These are phyloP conservation scores for Fulica atra DNA, from an alignment of 2,113 vertebrate genomes.

Conservation along the genomic window DNA sequence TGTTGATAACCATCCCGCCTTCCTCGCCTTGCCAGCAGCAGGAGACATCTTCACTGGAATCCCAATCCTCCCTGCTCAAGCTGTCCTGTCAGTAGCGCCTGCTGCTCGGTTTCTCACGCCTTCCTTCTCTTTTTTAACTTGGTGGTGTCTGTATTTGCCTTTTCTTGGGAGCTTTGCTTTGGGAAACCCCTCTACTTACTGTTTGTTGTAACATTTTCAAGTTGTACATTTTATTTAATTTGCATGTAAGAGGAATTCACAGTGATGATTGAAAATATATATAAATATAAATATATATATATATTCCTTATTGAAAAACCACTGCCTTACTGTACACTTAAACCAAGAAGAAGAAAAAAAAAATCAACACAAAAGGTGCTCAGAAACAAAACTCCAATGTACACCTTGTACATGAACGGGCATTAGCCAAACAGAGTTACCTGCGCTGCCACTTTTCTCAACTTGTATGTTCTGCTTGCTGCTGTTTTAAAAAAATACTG, in stretches of 20 bases:
- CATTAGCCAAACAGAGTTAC: conserved; percentile 85
- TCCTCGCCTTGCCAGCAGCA: neutral
- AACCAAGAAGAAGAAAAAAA: conserved; percentile 64
- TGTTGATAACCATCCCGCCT: conserved; percentile 54
- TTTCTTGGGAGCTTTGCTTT: conserved; percentile 66
- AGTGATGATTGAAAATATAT: conserved; percentile 57
- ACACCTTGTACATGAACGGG: conserved; percentile 79
- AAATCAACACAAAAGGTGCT: conserved; percentile 72
- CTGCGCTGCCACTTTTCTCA: conserved; percentile 78
- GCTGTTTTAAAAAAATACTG: conserved; percentile 71
- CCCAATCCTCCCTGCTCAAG: conserved; percentile 60
- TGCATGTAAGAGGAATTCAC: conserved; percentile 76
- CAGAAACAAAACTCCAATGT: conserved; percentile 57
- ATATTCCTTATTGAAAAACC: conserved; percentile 79
- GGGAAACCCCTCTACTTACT: conserved; percentile 29
- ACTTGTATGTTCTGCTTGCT: conserved; percentile 75
- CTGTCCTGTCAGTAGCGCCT: conserved; percentile 60
- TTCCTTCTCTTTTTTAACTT: conserved; percentile 51
- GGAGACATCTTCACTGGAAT: conserved; percentile 64
- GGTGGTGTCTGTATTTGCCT: conserved; percentile 60
- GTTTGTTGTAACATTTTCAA: conserved; percentile 63
- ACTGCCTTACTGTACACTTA: conserved; percentile 89
- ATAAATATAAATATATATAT: conserved; percentile 70
- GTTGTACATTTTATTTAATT: conserved; percentile 81
- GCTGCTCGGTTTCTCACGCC: neutral